phyloP scores from a whole-genome alignment of 2,888 invertebrate genomes.

The Thera britannica region DNA sequence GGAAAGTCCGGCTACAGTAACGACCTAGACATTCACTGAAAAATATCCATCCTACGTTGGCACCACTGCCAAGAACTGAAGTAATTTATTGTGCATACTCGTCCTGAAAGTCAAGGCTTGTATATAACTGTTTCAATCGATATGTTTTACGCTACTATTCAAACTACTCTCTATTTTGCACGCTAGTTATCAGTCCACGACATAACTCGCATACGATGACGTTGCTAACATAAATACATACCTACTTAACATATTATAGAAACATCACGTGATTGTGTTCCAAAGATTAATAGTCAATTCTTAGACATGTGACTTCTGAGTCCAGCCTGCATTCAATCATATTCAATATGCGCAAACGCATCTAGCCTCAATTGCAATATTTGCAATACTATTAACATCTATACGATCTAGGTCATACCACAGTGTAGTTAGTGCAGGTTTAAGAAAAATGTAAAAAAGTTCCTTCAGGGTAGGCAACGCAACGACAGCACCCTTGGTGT shows the following conservation, averaged over 20 bases:
- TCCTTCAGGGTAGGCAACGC: too few relatives aligned
- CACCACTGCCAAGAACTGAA: constrained; percentile 38
- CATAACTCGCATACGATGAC: background rate
- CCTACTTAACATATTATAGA: too few relatives aligned
- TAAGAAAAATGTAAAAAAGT: too few relatives aligned
- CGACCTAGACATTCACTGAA: constrained; percentile 35
- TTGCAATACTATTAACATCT: constrained; percentile 14
- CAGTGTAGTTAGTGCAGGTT: too few relatives aligned
- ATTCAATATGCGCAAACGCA: constrained; percentile 25
- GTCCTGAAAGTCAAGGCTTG: constrained; percentile 38
- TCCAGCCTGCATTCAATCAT: constrained; percentile 23
- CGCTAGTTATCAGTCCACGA: background rate
- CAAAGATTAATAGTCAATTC: background rate
- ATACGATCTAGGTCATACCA: constrained; percentile 20
- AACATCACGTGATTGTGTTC: too few relatives aligned
- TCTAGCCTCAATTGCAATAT: constrained; percentile 18
- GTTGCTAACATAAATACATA: too few relatives aligned
- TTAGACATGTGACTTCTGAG: background rate
- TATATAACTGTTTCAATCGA: constrained; percentile 11
- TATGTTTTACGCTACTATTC: constrained; percentile 4
- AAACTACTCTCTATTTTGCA: background rate
- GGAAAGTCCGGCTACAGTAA: constrained; percentile 6
- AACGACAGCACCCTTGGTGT: too few relatives aligned
- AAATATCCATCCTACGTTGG: constrained; percentile 39
- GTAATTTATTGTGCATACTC: constrained; percentile 29